phyloP scores from a whole-genome alignment of 2,113 vertebrate species.

The Scopus umbretta region DNA sequence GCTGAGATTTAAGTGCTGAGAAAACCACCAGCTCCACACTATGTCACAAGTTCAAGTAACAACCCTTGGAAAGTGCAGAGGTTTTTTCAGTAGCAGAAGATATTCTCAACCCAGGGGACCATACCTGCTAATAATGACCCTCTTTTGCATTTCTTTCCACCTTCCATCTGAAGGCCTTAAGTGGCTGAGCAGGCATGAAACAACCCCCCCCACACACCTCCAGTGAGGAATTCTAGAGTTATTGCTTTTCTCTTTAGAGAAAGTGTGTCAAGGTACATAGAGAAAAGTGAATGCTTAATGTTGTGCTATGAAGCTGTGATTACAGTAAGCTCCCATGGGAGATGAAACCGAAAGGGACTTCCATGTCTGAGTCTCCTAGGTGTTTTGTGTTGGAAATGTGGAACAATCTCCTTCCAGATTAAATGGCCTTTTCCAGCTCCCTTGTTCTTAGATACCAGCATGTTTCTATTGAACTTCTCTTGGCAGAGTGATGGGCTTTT shows the following conservation, averaged over 20 bases:
- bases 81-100: not conserved
- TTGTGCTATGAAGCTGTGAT: not conserved
- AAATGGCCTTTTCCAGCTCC: not conserved
- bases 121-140: not conserved
- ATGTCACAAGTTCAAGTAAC: not conserved
- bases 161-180: not conserved
- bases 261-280: not conserved
- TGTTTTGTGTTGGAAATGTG: not conserved
- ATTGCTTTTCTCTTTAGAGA: not conserved
- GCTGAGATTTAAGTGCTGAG: not conserved
- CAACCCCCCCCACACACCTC: not conserved
- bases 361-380: not conserved
- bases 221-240: not conserved
- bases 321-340: not conserved
- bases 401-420: not conserved
- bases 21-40: not conserved
- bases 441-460: not conserved
- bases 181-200: not conserved
- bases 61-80: not conserved
- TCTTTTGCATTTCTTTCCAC: not conserved
- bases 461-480: not conserved
- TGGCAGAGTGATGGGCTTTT: not conserved
- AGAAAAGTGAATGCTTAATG: not conserved
- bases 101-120: not conserved
- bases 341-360: not conserved